Percentiles rank a stretch among this genome's conserved stretches.
phyloP scores from a whole-genome alignment of 2,797 vertebrate species.

The Miichthys miiuy region DNA sequence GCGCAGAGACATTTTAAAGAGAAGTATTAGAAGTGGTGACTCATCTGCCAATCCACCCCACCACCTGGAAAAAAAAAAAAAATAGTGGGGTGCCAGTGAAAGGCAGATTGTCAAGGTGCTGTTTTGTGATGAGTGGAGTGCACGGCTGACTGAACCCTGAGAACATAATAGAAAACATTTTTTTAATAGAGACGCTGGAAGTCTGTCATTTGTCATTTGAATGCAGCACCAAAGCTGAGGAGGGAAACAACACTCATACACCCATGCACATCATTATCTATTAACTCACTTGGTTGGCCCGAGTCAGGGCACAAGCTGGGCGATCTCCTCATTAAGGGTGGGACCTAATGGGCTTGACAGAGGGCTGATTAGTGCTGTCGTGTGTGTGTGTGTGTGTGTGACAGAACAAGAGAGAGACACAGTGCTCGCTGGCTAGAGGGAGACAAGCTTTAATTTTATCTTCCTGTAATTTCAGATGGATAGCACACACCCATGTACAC shows the following conservation, averaged over 20 bases:
- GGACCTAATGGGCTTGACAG: conserved; percentile 72
- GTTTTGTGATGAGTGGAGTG: conserved; percentile 45
- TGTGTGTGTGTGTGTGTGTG: conserved; percentile 31
- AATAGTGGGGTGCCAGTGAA: conserved; percentile 17
- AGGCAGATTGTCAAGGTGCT: conserved; percentile 49
- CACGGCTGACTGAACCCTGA: conserved; percentile 52
- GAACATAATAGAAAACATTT: conserved; percentile 55
- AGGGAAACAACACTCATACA: conserved; percentile 37
- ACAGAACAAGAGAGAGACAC: conserved; percentile 28
- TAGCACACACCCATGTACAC: conserved; percentile 49
- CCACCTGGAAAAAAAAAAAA: neutral
- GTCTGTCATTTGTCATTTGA: conserved; percentile 64
- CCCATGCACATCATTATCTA: conserved; percentile 60
- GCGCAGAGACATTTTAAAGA: conserved; percentile 10
- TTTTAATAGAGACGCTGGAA: conserved; percentile 60
- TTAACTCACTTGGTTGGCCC: conserved; percentile 60
- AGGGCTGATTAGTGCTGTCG: conserved; percentile 71
- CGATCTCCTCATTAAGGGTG: conserved; percentile 69
- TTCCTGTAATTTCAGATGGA: conserved; percentile 71
- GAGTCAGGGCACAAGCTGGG: conserved; percentile 67
- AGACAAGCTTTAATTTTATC: conserved; percentile 74
- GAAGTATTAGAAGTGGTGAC: conserved; percentile 59
- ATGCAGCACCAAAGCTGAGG: conserved; percentile 18
- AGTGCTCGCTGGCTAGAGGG: conserved; percentile 55
- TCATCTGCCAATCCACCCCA: conserved; percentile 55